phyloP scores from a whole-genome alignment of 2,888 invertebrate species.

The Drosophila lacicola region DNA sequence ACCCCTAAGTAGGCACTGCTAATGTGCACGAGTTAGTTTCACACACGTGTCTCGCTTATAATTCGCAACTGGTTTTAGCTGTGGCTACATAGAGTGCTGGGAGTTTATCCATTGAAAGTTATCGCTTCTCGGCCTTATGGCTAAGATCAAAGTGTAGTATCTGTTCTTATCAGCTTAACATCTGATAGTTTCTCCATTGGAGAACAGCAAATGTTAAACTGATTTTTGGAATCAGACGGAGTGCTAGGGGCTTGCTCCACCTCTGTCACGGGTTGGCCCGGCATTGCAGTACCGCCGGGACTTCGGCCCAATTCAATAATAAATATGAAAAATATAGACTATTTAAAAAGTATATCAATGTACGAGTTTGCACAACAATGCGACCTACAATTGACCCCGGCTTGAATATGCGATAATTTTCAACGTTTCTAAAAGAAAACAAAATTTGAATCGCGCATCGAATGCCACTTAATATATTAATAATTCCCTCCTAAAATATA shows the following conservation, averaged over 20 bases:
- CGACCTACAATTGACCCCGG: too few relatives aligned
- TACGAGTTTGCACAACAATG: too few relatives aligned
- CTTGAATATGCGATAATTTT: too few relatives aligned
- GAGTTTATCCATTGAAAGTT: rapidly evolving
- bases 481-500: too few relatives aligned
- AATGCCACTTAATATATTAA: too few relatives aligned
- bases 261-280: constrained; percentile 49
- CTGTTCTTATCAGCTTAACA: constrained; percentile 57
- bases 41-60: neutral
- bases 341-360: too few relatives aligned
- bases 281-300: constrained; percentile 37
- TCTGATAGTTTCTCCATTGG: constrained; percentile 51
- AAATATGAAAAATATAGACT: neutral
- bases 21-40: neutral
- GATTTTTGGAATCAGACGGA: constrained; percentile 48
- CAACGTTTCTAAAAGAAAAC: too few relatives aligned
- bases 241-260: constrained; percentile 55
- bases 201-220: constrained; percentile 50
- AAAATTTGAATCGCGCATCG: too few relatives aligned
- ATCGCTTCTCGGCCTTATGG: constrained; percentile 40
- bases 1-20: neutral
- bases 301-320: constrained; percentile 14
- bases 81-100: rapidly evolving
- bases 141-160: constrained; percentile 53
- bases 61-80: constrained; percentile 27